Conservation (phyloP, 1,140 invertebrate genomes). For the Macrotrachela quadricornifera region DNA sequence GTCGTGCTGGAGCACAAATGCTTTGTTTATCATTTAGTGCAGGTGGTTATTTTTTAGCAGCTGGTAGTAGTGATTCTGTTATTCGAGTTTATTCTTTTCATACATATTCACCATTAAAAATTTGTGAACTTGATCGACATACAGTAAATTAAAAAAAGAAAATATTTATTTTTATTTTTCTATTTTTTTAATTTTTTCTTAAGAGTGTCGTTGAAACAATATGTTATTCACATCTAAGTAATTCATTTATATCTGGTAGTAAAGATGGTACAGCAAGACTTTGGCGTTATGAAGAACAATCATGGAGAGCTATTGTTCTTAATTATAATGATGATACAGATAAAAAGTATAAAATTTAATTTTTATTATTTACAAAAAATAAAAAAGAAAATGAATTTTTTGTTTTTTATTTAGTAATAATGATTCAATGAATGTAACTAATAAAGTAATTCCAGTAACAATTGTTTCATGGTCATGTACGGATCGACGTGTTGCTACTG, state of each 20-base stretch:
- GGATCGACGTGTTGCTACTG: neutral
- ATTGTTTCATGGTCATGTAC: neutral
- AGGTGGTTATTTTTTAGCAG: conserved; percentile 73
- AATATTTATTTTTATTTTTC: neutral
- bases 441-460: neutral
- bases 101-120: conserved; percentile 45
- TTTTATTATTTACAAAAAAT: neutral
- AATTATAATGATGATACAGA: conserved; percentile 15
- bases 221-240: conserved; percentile 68
- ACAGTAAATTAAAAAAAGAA: conserved; percentile 26
- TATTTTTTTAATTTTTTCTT: conserved; percentile 14
- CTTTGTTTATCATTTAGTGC: conserved; percentile 80
- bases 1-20: conserved; percentile 80
- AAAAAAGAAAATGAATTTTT: too few species aligned
- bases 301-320: conserved; percentile 58
- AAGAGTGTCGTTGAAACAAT: conserved; percentile 81
- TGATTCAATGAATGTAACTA: neutral
- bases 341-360: conserved; percentile 20
- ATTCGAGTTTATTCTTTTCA: conserved; percentile 68
- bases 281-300: conserved; percentile 69
- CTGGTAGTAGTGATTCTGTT: conserved; percentile 76
- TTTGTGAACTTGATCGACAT: conserved; percentile 66
- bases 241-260: conserved; percentile 69
- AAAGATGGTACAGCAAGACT: conserved; percentile 85
- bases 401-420: too few species aligned